Evolutionary conservation across 2,113 vertebrate genomes (phyloP).

Genomic region (Pseudopipra pipra): DNA sequence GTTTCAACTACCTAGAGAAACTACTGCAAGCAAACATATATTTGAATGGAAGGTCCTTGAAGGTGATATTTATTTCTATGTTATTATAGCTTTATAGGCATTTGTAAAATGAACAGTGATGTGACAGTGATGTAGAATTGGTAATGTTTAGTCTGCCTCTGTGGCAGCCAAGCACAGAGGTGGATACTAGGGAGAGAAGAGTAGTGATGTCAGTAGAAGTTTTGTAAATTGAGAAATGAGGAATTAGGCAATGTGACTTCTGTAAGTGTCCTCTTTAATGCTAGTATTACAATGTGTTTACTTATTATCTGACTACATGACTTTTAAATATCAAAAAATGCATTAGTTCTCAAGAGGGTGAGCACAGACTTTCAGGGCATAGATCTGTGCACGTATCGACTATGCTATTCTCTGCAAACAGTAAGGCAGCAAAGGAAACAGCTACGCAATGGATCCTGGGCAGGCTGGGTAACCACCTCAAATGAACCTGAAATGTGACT

Average conservation of each 20-base stretch:
- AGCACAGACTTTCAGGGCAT: background rate
- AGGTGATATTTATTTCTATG: background rate
- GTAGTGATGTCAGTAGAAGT: background rate
- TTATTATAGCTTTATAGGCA: background rate
- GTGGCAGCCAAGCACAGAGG: background rate
- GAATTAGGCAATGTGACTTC: fast-evolving
- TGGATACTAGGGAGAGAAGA: background rate
- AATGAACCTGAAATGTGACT: background rate
- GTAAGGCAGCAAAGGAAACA: background rate
- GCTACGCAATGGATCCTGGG: background rate
- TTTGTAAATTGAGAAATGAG: background rate
- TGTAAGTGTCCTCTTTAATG: background rate
- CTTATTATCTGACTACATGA: background rate
- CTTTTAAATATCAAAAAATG: background rate
- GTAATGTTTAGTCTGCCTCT: background rate
- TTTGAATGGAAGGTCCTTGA: background rate
- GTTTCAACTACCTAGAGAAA: background rate
- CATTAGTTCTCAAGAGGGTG: background rate
- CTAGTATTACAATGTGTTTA: background rate
- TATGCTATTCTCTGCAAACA: background rate
- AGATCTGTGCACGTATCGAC: background rate
- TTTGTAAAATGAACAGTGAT: background rate
- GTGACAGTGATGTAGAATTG: background rate
- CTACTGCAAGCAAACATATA: background rate
- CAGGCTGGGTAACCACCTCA: background rate